Percentiles rank a stretch among this genome's conserved stretches.
phyloP scores from a whole-genome alignment of 2,888 invertebrate genomes.

The Hydropsyche betteni region DNA sequence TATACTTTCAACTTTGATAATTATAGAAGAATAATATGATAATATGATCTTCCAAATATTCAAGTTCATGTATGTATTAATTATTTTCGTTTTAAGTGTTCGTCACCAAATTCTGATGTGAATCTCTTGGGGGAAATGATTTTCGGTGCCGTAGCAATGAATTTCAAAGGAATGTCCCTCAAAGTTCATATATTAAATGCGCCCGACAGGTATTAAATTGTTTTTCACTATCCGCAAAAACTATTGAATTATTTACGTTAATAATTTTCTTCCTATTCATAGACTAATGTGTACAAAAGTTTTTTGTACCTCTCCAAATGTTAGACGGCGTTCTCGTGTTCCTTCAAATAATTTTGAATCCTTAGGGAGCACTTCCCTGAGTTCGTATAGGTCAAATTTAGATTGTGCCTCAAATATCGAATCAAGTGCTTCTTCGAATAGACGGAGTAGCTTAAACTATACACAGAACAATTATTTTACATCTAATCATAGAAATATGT shows the following conservation, averaged over 20 bases:
- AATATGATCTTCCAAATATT: no score
- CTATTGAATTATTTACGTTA: background rate
- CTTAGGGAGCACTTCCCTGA: background rate
- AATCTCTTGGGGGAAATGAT: conserved; percentile 88
- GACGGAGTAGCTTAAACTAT: conserved; percentile 20
- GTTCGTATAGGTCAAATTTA: background rate
- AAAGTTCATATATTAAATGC: conserved; percentile 79
- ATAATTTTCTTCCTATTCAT: conserved; percentile 33
- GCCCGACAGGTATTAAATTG: conserved; percentile 59
- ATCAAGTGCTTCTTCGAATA: background rate
- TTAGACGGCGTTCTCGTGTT: conserved; percentile 21
- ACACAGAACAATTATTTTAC: background rate
- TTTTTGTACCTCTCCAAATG: conserved; percentile 55
- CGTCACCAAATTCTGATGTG: conserved; percentile 74
- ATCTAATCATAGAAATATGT: background rate
- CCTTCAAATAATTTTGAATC: conserved; percentile 10
- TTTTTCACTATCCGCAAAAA: no score
- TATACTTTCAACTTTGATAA: no score
- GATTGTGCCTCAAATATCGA: background rate
- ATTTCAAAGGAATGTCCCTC: conserved; percentile 84
- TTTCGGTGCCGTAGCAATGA: conserved; percentile 91
- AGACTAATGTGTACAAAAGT: conserved; percentile 71
- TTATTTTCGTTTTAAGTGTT: conserved; percentile 64
- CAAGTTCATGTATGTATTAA: no score
- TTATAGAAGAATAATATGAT: no score